Conservation (phyloP, 2,797 vertebrate genomes). For the Gadopsis marmoratus region DNA sequence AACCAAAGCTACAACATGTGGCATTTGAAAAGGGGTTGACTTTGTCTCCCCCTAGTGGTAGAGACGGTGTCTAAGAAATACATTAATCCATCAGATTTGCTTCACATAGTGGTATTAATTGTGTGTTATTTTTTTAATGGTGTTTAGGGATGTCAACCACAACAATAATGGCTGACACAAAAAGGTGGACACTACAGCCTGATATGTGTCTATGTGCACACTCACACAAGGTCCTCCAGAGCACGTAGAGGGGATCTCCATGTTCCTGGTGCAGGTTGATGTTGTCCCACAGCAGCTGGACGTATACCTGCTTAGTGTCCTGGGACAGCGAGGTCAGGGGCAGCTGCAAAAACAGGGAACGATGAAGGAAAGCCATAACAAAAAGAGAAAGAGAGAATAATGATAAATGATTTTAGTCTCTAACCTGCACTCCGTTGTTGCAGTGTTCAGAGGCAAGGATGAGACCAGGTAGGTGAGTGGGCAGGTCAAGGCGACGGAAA, state of each 20-base stretch:
- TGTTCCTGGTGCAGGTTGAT: constrained; percentile 95
- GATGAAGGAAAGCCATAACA: neutral
- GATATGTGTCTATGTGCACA: constrained; percentile 47
- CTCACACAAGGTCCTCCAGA: constrained; percentile 95
- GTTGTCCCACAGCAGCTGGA: constrained; percentile 98
- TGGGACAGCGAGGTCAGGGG: constrained; percentile 92
- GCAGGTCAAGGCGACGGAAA: constrained; percentile 94
- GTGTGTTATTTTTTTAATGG: neutral
- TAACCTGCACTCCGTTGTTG: constrained; percentile 94
- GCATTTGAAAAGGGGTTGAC: neutral
- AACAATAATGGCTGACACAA: neutral
- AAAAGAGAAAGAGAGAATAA: neutral
- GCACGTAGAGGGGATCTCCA: constrained; percentile 91
- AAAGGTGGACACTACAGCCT: neutral
- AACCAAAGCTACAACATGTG: neutral
- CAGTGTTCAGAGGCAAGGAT: constrained; percentile 97
- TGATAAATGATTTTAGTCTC: rapidly evolving
- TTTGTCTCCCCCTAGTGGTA: constrained; percentile 28
- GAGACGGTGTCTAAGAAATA: neutral
- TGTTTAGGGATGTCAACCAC: neutral
- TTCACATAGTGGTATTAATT: neutral
- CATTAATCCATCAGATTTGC: neutral
- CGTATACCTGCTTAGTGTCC: constrained; percentile 95
- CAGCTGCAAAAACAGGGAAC: constrained; percentile 81
- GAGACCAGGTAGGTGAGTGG: constrained; percentile 94